phyloP scores from a whole-genome alignment of 2,797 vertebrate species.

The Hoplostethus mediterraneus region DNA sequence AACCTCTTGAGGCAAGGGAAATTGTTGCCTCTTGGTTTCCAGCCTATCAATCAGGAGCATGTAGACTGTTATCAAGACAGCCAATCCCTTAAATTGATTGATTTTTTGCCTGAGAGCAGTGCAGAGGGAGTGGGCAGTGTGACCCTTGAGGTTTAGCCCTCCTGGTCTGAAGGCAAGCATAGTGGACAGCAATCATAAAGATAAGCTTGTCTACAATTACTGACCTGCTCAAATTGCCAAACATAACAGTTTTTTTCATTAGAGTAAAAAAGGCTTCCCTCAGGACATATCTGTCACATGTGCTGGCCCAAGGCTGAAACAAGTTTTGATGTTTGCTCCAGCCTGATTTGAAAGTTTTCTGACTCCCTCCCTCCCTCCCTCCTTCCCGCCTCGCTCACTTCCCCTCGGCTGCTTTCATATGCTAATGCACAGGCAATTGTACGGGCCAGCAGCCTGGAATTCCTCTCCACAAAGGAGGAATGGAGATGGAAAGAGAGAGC shows the following conservation, averaged over 20 bases:
- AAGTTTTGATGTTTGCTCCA: slow-evolving; percentile 44
- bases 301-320: slow-evolving; percentile 23
- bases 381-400: slow-evolving; percentile 62
- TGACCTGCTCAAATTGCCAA: slow-evolving; percentile 24
- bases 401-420: slow-evolving; percentile 80
- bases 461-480: slow-evolving; percentile 76
- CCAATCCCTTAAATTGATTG: slow-evolving; percentile 40
- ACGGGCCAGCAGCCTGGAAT: slow-evolving; percentile 78
- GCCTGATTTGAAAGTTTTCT: slow-evolving; percentile 68
- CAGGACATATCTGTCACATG: slow-evolving; percentile 31
- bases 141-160: neutral
- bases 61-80: slow-evolving; percentile 17
- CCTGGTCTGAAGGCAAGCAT: neutral
- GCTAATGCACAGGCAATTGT: slow-evolving; percentile 79
- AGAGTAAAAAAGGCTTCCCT: slow-evolving; percentile 6
- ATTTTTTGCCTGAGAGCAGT: slow-evolving; percentile 41
- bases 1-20: neutral
- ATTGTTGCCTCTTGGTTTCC: neutral
- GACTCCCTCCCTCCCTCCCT: slow-evolving; percentile 43
- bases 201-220: slow-evolving; percentile 15
- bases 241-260: neutral
- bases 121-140: neutral
- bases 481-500: slow-evolving; percentile 62
- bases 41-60: neutral
- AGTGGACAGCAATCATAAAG: neutral